A percentile compares a stretch with the other conserved stretches of the same genome.
Evolutionary conservation across 2,888 invertebrate species (phyloP).

Genomic region (Erannis defoliaria): DNA sequence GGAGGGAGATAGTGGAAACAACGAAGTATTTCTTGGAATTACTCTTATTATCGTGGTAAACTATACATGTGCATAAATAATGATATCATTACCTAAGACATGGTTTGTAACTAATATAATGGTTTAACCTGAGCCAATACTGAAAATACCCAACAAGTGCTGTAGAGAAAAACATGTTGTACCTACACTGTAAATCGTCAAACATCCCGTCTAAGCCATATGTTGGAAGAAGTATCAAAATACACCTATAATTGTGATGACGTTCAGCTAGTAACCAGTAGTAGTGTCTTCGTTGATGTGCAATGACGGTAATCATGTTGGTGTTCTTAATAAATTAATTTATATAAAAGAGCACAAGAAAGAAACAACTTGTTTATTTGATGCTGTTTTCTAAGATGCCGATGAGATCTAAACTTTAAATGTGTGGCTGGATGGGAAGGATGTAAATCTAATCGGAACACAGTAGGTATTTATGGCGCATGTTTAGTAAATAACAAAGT

Average conservation of each 20-base stretch:
- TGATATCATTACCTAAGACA: conserved; percentile 2
- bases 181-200: not conserved
- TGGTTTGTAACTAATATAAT: conserved; percentile 8
- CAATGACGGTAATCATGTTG: no score
- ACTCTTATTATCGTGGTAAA: not conserved
- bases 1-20: conserved; percentile 1
- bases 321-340: no score
- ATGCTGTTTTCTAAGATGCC: not conserved
- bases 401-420: not conserved
- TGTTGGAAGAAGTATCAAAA: not conserved
- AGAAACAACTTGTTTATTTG: not conserved
- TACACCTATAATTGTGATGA: no score
- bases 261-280: no score
- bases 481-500: not conserved
- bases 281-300: no score
- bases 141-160: conserved; percentile 11
- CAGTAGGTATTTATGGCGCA: not conserved
- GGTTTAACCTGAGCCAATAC: not conserved
- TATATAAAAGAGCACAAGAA: not conserved
- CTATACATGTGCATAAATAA: conserved; percentile 10
- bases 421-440: not conserved
- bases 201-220: not conserved
- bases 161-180: conserved; percentile 8
- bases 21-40: conserved; percentile 8
- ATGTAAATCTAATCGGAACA: not conserved